Base-by-base conservation (phyloP, 2,888 invertebrate genomes). In the Abscondita cerata region DNA sequence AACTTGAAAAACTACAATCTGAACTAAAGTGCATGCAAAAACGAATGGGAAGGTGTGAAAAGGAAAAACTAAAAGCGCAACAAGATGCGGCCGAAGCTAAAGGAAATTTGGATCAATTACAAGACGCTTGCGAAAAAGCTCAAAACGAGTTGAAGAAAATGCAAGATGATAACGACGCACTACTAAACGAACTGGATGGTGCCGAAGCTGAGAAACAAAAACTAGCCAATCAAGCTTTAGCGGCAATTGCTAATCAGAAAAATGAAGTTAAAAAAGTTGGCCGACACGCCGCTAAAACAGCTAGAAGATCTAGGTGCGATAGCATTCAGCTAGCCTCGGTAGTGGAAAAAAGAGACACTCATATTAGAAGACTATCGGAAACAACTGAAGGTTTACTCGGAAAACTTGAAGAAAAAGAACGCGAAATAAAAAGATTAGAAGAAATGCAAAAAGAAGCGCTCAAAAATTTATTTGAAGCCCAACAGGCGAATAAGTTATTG, bases 341-440 rank as follows among this genome's bases (percentile, higher is more conserved):
- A 12, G 44, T 60, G 1, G 33, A 55, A 5, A 52, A 58, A 20
- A 41, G 56, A 25, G 63, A 67, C 16, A 59, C 50, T n/a, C 59
- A 69, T 31, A 65, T 66, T 16, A 58, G 52, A 62, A 19, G 38
- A 33, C 40, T 69, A 19, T 63, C 64, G 6, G 55, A 25, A 6
- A 62, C 67, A 2, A 33, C 61, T 1, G 46, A 59, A n/a, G 65
- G 40, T 51, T 33, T 68, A 34, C 56, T 61, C 2, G 59, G 61
- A 16, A 54, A 41, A 12, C 52, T 68, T 6, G 12, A 59, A 33
- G 63, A 62, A n/a, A 65, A 54, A 20, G 67, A 67, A 8, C 20
- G 36, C 1, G 66, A 66, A 56, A 62, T 59, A 13, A 59, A 38
- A 16, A 58, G 50, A 25, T 38, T 67, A 33, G 33, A 47, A n/a